Evolutionary conservation across 1,140 invertebrate genomes (phyloP), one percentile per base, ranked within the genome.

Genomic region (Chelonus insularis): DNA sequence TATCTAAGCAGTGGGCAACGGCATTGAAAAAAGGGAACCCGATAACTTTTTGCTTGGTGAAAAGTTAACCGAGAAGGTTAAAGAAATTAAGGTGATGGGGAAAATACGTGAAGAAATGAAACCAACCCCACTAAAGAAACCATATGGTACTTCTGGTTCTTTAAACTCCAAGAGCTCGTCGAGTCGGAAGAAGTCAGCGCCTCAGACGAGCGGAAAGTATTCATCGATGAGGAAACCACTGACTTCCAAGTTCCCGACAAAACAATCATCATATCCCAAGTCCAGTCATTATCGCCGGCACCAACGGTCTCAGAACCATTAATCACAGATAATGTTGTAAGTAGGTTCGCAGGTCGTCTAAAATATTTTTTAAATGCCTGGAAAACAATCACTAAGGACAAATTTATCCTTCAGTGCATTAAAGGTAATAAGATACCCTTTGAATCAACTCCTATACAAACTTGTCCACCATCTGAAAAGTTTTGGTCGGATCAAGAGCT

Each of bases 11-110:
- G 45, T 8, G 34, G 60, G 59, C 36, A 56, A 71, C 68, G 70
- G 11, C 69, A 55, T 2, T 69, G 20, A 72, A 56, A 62, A 74
- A 72, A 39, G 25, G 14, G 8, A 65, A 32, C 18, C 65, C 51
- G 65, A 73, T 56, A 29, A 52, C 50, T 45, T 68, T 69, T 59
- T 76, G 68, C 60, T 68, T 18, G 60, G 52, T 6, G 9, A 23
- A 16, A 62, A 62, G 1, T 32, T 62, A 4, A 39, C 52, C 0
- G 60, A 62, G 1, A 50, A 62, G 45, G 47, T 62, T 2, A 62
- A 62, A 37, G 52, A 62, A 20, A 41, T 21, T 16, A 62, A 62
- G 32, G 36, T 25, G 1, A 23, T 62, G 16, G 60, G 54, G 8
- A 62, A 14, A 1, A 41, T 21, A 5, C 39, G 60, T 14, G 36